phyloP scores from a whole-genome alignment of 2,113 vertebrate species.

The Clupea harengus region DNA sequence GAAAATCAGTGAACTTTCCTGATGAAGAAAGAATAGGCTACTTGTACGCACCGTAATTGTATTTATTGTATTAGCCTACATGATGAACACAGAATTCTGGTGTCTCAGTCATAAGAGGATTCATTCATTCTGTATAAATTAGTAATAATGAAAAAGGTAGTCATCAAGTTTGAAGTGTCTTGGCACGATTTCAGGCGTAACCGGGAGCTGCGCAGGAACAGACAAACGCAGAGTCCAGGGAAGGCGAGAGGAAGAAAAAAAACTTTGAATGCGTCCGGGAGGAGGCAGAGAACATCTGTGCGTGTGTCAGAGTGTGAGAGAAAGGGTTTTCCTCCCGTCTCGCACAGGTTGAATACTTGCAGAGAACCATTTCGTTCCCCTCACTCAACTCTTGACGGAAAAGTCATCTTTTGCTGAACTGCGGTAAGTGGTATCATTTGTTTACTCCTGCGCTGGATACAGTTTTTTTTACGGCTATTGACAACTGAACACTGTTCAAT shows the following conservation, averaged over 20 bases:
- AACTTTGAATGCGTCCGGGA: not conserved
- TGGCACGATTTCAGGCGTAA: not conserved
- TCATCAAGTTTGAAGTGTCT: not conserved
- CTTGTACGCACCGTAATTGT: not conserved
- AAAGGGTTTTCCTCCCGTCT: not conserved
- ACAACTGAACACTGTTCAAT: not conserved
- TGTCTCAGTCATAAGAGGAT: too few species aligned
- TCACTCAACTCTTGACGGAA: not conserved
- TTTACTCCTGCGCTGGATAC: too few species aligned
- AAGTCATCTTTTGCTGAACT: not conserved
- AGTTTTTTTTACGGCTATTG: not conserved
- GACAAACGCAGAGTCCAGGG: not conserved
- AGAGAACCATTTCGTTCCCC: not conserved
- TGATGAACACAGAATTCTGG: too few species aligned
- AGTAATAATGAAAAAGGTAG: not conserved
- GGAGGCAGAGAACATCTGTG: constrained; percentile 13
- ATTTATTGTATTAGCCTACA: not conserved
- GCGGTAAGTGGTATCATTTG: not conserved
- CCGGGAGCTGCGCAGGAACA: not conserved
- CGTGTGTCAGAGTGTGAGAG: not conserved
- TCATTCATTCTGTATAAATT: not conserved
- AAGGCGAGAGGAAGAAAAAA: constrained; percentile 8
- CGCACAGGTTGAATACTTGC: constrained; percentile 3
- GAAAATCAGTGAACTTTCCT: too few species aligned
- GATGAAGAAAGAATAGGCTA: too few species aligned